These are phyloP conservation scores for Malacoraja senta DNA, from an alignment of 2,797 vertebrate species.

Conservation along the genomic window DNA sequence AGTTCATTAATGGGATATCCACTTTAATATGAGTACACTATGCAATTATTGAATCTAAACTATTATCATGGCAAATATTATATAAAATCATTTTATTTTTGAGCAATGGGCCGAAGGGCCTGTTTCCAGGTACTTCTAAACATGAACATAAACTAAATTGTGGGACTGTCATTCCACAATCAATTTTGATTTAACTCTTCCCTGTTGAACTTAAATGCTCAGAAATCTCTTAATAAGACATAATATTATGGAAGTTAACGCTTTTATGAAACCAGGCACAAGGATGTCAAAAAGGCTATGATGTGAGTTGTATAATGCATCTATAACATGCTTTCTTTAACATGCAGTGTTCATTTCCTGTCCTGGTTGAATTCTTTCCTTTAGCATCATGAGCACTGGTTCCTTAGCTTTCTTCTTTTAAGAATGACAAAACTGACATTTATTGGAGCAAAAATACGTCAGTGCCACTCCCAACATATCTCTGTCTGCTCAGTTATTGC, in stretches of 20 bases:
- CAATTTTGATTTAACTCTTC: background rate
- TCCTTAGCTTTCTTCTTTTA: too few relatives aligned
- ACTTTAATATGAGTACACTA: background rate
- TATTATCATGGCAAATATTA: background rate
- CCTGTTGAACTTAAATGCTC: too few relatives aligned
- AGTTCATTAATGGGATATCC: background rate
- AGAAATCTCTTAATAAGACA: background rate
- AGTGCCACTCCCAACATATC: background rate
- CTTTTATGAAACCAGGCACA: background rate
- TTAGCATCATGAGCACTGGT: too few relatives aligned
- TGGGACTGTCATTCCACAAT: background rate
- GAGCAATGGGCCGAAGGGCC: too few relatives aligned
- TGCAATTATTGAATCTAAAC: background rate
- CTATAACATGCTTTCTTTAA: background rate
- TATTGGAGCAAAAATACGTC: background rate
- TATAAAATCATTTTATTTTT: background rate
- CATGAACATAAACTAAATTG: too few relatives aligned
- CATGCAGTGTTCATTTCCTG: background rate
- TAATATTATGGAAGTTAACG: background rate
- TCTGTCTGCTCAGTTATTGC: background rate
- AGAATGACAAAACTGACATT: background rate
- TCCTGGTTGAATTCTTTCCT: background rate
- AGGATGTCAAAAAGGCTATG: background rate
- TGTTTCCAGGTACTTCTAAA: too few relatives aligned
- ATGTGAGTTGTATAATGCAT: background rate